Conservation (phyloP, 2,113 vertebrate genomes). For the Eubucco bourcierii region DNA sequence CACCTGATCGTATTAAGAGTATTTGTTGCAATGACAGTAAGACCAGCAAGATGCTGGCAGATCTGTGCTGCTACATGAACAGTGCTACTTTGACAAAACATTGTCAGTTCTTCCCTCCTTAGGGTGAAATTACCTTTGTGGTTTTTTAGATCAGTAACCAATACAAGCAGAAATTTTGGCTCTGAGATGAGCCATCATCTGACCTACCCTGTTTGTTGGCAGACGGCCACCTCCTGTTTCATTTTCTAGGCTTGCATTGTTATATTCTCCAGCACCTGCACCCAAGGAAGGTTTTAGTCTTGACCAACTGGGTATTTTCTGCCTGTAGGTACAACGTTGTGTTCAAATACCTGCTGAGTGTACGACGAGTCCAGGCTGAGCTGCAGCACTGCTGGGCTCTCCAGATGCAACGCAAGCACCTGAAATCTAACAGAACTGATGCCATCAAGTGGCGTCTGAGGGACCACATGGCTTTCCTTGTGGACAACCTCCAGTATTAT, state of each 20-base stretch:
- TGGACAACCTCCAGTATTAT: slow-evolving; percentile 98
- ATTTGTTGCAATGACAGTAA: background rate
- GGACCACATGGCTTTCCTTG: slow-evolving; percentile 97
- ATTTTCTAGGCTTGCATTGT: background rate
- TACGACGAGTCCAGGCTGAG: slow-evolving; percentile 93
- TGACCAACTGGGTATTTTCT: background rate
- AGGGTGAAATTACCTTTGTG: background rate
- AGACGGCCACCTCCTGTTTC: background rate
- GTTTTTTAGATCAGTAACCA: background rate
- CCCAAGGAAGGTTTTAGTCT: background rate
- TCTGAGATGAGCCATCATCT: background rate
- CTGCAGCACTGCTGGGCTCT: slow-evolving; percentile 98
- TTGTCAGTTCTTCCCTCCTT: background rate
- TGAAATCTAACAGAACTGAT: slow-evolving; percentile 89
- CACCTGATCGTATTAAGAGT: background rate
- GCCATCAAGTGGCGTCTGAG: slow-evolving; percentile 92
- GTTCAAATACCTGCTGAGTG: slow-evolving; percentile 94
- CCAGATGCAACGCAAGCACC: slow-evolving; percentile 96
- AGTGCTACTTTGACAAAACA: background rate
- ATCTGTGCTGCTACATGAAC: background rate
- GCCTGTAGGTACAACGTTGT: slow-evolving; percentile 91
- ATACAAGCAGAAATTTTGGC: background rate
- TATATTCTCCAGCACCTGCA: background rate
- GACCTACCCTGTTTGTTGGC: background rate
- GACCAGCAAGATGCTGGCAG: background rate